Evolutionary conservation across 35 echinoderm and acorn worm species (phyloP), one percentile per base, ranked within the genome.

Genomic region (Stichopus chloronotus): DNA sequence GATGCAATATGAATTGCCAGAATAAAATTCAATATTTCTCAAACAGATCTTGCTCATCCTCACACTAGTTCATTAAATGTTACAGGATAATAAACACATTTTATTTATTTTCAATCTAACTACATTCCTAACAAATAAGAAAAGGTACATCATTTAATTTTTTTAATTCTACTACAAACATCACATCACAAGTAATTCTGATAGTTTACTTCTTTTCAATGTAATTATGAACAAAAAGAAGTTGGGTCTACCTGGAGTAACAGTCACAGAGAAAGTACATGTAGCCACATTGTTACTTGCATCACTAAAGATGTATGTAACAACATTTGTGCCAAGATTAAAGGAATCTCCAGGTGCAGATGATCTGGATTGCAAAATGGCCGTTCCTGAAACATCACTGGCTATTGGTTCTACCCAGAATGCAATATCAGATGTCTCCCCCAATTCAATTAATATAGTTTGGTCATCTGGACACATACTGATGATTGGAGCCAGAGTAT

Each of bases 231-330:
- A n/a, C n/a, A n/a, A n/a, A n/a, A n/a, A n/a, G n/a, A n/a, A n/a
- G n/a, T n/a, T n/a, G 5, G 12, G 5, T 60, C 6, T 61, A 86
- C 83, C 83, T 86, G 83, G 55, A 86, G 25, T 86, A 19, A 86
- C 83, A 55, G 83, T 86, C 12, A 86, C 53, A 7, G 83, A 54
- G 55, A 86, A 86, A 13, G 55, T 86, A 58, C 54, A 57, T 6
- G 55, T 55, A 9, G 83, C 43, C 17, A 17, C 6, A 14, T 86
- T 86, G 83, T 23, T 23, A 57, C 55, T 61, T 57, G 43, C 55
- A 86, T 86, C 83, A 57, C 17, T 21, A 57, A 86, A 86, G 20
- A 61, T 55, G 58, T 86, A 86, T n/a, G 58, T 61, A 61, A 86
- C 83, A 13, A 9, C 6, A 16, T 4, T 86, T 7, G 55, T 55